Base-by-base conservation (phyloP, 1,140 invertebrate genomes). In the Lithobius niger region DNA sequence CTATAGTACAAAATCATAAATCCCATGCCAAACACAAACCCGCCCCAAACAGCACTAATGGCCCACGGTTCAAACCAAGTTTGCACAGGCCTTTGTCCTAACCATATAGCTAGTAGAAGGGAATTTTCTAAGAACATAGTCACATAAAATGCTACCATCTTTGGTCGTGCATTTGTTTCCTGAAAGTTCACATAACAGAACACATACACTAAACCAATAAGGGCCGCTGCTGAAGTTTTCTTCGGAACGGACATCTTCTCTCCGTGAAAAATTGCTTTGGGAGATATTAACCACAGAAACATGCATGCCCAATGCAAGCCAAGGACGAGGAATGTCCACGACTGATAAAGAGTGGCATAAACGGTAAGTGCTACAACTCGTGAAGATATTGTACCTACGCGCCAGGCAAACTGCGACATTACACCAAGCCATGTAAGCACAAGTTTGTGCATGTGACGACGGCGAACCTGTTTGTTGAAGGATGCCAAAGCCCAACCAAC, bases 111-210 rank as follows among this genome's bases (percentile, higher is more conserved):
- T 60, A 88, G 77, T 2, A 88, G 68, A 26, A 90, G 74, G 56
- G 77, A 77, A 67, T 92, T 93, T 72, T 94, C 90, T 43, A 91
- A 71, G 66, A 88, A 82, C 87, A 92, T 91, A 27, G 90, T 86
- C n/a, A 83, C 77, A 70, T 93, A 93, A 74, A 87, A 94, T 52
- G 85, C 85, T 13, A 82, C 77, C 80, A 88, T 86, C 71, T 86
- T 87, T 62, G 84, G 81, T 45, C 82, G 70, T 61, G 86, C 79
- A 69, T 85, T 84, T 4, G 80, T 78, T 61, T 87, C 82, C 57
- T 89, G 83, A 44, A 93, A 72, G 73, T 93, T 92, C 40, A 93
- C 78, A 65, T 91, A 93, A n/a, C 86, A 86, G 66, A 93, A 87
- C 19, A 90, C 79, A 69, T 93, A 91, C 21, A 92, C 81, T 64